phyloP scores from a whole-genome alignment of 2,113 vertebrate species.

The Motacilla alba region DNA sequence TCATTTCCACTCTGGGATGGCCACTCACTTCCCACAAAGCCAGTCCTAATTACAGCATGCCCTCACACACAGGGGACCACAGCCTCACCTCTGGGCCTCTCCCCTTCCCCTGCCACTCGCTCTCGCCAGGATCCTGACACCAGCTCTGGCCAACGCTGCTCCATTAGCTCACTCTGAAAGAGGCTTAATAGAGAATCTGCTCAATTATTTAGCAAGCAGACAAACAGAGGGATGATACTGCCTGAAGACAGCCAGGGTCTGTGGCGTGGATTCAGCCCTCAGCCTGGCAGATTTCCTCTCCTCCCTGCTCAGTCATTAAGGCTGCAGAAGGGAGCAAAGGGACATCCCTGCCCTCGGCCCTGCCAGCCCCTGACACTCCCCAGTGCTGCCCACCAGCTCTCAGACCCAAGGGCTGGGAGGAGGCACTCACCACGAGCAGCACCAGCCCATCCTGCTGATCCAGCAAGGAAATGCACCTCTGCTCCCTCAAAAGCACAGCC shows the following conservation, averaged over 20 bases:
- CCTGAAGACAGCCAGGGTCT: neutral
- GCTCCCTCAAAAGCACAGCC: neutral
- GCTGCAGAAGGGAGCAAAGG: neutral
- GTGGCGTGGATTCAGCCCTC: neutral
- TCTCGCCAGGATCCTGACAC: neutral
- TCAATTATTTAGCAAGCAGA: constrained; percentile 56
- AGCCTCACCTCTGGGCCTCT: neutral
- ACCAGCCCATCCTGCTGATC: neutral
- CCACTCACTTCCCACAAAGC: neutral
- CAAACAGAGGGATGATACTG: neutral
- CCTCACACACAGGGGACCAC: neutral
- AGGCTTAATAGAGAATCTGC: constrained; percentile 34
- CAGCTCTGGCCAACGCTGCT: neutral
- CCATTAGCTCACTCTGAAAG: constrained; percentile 21
- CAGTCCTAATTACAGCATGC: neutral
- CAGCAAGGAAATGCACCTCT: neutral
- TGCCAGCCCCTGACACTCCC: neutral
- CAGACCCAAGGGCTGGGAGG: accelerated
- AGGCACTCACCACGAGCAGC: neutral
- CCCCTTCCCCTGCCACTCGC: neutral
- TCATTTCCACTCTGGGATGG: neutral
- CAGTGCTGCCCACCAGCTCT: neutral
- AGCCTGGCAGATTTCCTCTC: neutral
- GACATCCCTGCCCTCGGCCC: neutral
- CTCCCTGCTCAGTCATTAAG: neutral